Percentiles rank a stretch among this genome's conserved stretches.
Evolutionary conservation across 2,888 invertebrate species (phyloP).

Genomic region (Apamea monoglypha): DNA sequence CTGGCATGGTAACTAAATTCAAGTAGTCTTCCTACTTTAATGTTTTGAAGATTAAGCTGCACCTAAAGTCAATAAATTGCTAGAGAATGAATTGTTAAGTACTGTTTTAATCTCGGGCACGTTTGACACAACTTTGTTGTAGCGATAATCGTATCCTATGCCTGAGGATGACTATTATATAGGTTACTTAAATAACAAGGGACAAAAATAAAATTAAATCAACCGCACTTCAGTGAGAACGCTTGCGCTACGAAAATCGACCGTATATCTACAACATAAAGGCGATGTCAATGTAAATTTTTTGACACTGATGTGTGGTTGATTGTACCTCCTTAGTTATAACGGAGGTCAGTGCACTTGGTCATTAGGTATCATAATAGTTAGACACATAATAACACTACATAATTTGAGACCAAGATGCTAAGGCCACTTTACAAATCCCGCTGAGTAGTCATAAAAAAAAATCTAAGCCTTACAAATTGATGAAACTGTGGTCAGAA

Average conservation of each 20-base stretch:
- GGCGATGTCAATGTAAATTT: not conserved
- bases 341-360: not conserved
- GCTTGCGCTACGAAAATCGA: not conserved
- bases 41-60: constrained; percentile 19
- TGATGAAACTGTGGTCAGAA: not conserved
- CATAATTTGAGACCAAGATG: not conserved
- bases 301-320: no score
- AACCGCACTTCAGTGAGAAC: not conserved
- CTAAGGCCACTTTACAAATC: not conserved
- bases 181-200: constrained; percentile 7
- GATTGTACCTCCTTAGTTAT: not conserved
- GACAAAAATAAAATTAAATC: not conserved
- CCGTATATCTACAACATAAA: not conserved
- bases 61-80: constrained; percentile 22
- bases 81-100: constrained; percentile 7
- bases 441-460: not conserved
- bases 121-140: constrained; percentile 51
- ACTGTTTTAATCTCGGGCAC: constrained; percentile 53
- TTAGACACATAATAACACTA: not conserved
- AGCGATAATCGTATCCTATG: constrained; percentile 39
- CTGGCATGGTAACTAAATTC: not conserved
- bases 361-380: not conserved
- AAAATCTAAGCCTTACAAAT: not conserved
- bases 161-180: constrained; percentile 1
- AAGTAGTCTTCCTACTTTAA: not conserved